These are phyloP conservation scores for Andinoacara biseriatus DNA, from an alignment of 2,113 vertebrate genomes.

Conservation along the genomic window DNA sequence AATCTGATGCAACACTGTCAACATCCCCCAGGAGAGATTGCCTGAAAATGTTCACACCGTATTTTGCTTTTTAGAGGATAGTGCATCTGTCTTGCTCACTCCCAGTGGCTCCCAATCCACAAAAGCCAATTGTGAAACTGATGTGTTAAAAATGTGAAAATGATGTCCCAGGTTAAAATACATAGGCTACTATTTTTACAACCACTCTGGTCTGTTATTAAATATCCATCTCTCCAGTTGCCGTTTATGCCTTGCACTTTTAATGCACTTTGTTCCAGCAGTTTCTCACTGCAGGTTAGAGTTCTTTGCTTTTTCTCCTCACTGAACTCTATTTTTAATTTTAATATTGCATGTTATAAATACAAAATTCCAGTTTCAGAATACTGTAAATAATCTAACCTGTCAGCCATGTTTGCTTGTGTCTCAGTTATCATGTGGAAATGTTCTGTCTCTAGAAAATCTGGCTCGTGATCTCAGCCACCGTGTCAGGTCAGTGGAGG, in stretches of 20 bases:
- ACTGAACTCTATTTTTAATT: background rate
- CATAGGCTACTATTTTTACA: no score
- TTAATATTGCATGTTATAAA: background rate
- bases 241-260: no score
- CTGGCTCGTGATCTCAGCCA: background rate
- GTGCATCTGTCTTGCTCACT: background rate
- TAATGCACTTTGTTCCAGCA: background rate
- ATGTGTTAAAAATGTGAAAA: background rate
- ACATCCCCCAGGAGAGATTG: background rate
- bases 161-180: no score
- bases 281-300: background rate
- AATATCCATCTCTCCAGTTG: no score
- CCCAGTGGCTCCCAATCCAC: background rate
- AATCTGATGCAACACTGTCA: background rate
- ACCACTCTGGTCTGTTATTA: no score
- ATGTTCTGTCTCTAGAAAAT: background rate
- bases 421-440: background rate
- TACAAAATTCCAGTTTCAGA: background rate
- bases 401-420: background rate
- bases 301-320: background rate
- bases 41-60: background rate
- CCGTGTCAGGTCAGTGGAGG: background rate
- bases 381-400: background rate
- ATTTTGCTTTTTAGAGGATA: background rate
- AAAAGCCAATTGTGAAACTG: background rate